phyloP scores from a whole-genome alignment of 2,797 vertebrate genomes.

The Intellagama lesueurii region DNA sequence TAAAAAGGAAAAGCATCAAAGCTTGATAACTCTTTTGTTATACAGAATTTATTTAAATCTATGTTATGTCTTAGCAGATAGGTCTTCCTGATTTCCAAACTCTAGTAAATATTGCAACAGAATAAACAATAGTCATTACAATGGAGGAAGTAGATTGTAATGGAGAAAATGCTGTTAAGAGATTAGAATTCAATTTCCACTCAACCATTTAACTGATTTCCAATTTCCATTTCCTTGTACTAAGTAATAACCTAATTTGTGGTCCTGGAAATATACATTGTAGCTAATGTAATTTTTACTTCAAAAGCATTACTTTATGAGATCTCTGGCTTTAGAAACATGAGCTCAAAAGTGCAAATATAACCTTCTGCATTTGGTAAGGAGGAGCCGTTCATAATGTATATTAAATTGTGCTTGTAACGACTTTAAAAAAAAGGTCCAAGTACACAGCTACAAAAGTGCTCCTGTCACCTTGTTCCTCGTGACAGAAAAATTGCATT shows the following conservation, averaged over 20 bases:
- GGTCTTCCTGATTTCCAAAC: neutral
- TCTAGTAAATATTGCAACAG: slow-evolving; percentile 25
- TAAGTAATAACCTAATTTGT: slow-evolving; percentile 43
- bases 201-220: slow-evolving; percentile 45
- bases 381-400: neutral
- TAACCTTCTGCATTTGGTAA: slow-evolving; percentile 22
- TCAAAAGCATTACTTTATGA: slow-evolving; percentile 27
- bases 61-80: neutral
- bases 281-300: slow-evolving; percentile 42
- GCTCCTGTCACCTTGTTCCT: slow-evolving; percentile 4
- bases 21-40: neutral
- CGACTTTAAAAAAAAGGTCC: neutral
- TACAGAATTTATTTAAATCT: neutral
- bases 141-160: slow-evolving; percentile 22
- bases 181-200: slow-evolving; percentile 46
- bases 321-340: slow-evolving; percentile 1
- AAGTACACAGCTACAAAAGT: neutral
- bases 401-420: slow-evolving; percentile 12
- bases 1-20: neutral
- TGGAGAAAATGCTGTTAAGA: slow-evolving; percentile 28
- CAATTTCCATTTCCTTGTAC: slow-evolving; percentile 44
- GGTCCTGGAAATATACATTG: slow-evolving; percentile 43
- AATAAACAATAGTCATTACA: slow-evolving; percentile 42
- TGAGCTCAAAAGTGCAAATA: slow-evolving; percentile 31
- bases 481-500: neutral